Evolutionary conservation across 2,888 invertebrate genomes (phyloP), one percentile per base, ranked within the genome.

Genomic region (Sphinx pinastri): DNA sequence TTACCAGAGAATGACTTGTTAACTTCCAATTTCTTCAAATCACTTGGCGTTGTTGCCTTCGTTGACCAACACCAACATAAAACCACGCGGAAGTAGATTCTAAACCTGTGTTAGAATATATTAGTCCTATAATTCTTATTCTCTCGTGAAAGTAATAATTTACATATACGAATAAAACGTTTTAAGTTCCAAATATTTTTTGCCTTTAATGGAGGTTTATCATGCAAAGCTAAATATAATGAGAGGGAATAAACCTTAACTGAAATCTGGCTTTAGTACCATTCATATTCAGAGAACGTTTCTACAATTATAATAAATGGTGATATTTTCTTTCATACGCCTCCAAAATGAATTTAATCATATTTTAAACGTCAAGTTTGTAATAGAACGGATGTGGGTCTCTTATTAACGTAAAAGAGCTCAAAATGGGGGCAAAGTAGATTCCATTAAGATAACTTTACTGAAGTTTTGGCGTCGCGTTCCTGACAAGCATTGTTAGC

Each of bases 51-150:
- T 16, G 85, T 81, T 13, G 84, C 80, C 71, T 90, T 89, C 2
- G 84, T 73, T 2, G 83, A 73, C 63, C 92, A 92, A 86, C 95
- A 95, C 84, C 95, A 95, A 81, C 96, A 96, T 67, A 96, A 92
- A 7, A 95, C 96, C 77, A 95, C 87, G 81, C 95, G 95, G 81
- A 96, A 96, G 85, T 96, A 96, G 77, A 96, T 93, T 55, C 96
- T 94, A 84, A 96, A 96, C 83, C 96, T 96, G 88, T 49, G 82
- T 25, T 25, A 2, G 82, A 75, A 77, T 25, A 25, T 25, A 25
- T 25, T 25, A 25, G 25, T 2, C 2, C 2, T 25, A 74, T 77
- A 72, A 55, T 69, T 47, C 63, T 67, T 16, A 69, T 52, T 54
- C 67, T 31, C 25, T 63, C 13, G 31, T 25, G 25, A 25, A 25